Conservation (phyloP, 2,113 vertebrate species). For the Numenius arquata region DNA sequence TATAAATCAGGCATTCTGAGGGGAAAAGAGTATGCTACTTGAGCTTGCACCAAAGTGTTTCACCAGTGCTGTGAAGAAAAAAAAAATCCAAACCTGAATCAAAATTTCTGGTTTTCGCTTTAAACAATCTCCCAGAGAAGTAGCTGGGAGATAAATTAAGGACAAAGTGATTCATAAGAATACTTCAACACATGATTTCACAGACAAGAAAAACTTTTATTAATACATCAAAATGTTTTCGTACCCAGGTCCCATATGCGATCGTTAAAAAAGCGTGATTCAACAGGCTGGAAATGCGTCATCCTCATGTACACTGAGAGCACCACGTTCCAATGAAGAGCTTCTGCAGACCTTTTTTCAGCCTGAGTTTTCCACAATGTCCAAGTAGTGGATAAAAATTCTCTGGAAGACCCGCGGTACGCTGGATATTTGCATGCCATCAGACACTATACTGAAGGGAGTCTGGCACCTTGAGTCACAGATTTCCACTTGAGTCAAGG, state of each 20-base stretch:
- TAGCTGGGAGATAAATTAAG: not conserved
- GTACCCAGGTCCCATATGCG: accelerated
- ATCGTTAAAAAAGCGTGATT: not conserved
- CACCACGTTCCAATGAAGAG: not conserved
- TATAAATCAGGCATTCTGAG: not conserved
- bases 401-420: not conserved
- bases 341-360: not conserved
- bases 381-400: not conserved
- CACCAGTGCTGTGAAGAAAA: not conserved
- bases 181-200: not conserved
- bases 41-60: not conserved
- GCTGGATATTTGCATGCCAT: not conserved
- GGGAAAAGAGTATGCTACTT: not conserved
- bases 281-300: not conserved
- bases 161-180: not conserved
- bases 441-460: accelerated
- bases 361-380: not conserved
- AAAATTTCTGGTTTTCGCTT: not conserved
- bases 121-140: not conserved
- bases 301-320: not conserved
- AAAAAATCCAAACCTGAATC: not conserved
- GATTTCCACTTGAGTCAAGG: not conserved
- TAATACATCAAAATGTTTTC: not conserved
- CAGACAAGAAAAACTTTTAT: not conserved
- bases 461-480: not conserved